Percentiles rank a stretch among this genome's conserved stretches.
Conservation (phyloP, 2,797 vertebrate species). For the Labeo calbasu region DNA sequence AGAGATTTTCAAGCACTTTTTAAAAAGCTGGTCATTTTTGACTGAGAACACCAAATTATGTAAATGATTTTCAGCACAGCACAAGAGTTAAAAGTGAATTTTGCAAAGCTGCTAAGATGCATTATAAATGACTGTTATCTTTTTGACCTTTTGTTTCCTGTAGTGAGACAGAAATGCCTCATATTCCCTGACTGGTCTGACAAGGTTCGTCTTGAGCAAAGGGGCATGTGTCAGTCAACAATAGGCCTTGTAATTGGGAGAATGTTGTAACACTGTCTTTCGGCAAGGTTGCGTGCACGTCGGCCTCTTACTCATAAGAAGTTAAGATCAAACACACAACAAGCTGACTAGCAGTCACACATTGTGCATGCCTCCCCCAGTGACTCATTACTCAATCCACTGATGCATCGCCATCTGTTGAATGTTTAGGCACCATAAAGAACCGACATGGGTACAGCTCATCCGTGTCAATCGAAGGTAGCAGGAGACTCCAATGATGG, state of each 20-base stretch:
- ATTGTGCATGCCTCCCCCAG: slow-evolving; percentile 39
- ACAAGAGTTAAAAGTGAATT: not conserved
- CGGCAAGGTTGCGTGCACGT: slow-evolving; percentile 3
- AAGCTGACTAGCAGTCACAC: slow-evolving; percentile 34
- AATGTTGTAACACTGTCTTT: slow-evolving; percentile 7
- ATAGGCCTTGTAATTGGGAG: slow-evolving; percentile 8
- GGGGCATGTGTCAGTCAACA: not conserved
- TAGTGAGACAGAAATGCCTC: not conserved
- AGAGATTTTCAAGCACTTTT: not conserved
- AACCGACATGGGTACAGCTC: slow-evolving; percentile 25
- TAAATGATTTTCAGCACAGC: not conserved
- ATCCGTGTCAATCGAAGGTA: slow-evolving; percentile 43
- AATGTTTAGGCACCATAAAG: slow-evolving; percentile 48
- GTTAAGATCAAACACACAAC: slow-evolving; percentile 47
- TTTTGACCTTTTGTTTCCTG: not conserved
- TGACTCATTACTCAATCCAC: slow-evolving; percentile 59
- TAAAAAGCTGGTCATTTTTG: not conserved
- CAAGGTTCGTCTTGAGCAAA: slow-evolving; percentile 1
- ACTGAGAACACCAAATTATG: not conserved
- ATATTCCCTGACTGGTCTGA: not conserved
- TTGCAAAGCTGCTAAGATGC: not conserved
- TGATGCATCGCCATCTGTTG: slow-evolving; percentile 61
- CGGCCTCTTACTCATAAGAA: slow-evolving; percentile 14
- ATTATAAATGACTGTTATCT: not conserved
- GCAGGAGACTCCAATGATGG: slow-evolving; percentile 29